phyloP scores from a whole-genome alignment of 1,140 invertebrate genomes.

The Agraylea sexmaculata region DNA sequence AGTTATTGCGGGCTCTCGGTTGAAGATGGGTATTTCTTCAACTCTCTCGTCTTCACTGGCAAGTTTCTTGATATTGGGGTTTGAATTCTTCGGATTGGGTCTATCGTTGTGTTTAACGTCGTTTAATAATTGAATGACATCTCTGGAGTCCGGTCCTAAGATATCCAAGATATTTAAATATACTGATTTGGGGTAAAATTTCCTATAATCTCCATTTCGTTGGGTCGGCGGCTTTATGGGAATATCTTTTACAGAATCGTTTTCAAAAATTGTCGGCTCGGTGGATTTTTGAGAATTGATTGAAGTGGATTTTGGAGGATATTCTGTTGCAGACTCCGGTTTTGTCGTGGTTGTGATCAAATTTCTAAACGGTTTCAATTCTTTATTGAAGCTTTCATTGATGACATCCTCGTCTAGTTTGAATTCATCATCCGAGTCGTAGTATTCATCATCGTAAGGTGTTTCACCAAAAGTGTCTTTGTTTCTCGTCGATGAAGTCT shows the following conservation, averaged over 20 bases:
- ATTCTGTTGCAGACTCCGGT: not conserved
- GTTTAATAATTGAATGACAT: slow-evolving; percentile 19
- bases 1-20: no score
- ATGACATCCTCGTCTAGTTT: slow-evolving; percentile 8
- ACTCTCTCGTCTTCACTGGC: no score
- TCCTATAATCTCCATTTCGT: slow-evolving; percentile 9
- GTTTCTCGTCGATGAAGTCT: slow-evolving; percentile 2
- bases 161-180: slow-evolving; percentile 20
- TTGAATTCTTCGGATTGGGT: no score
- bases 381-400: not conserved
- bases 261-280: not conserved
- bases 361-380: no score
- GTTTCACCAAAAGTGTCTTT: slow-evolving; percentile 11
- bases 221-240: slow-evolving; percentile 6
- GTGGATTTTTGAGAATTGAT: slow-evolving; percentile 1
- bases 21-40: no score
- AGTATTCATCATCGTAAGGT: slow-evolving; percentile 18
- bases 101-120: slow-evolving; percentile 18
- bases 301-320: not conserved
- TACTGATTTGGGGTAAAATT: slow-evolving; percentile 15
- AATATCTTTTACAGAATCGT: slow-evolving; percentile 1
- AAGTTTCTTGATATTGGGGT: no score
- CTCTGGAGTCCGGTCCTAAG: slow-evolving; percentile 18
- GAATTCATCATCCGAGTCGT: slow-evolving; percentile 17
- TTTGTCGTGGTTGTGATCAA: not conserved